Evolutionary conservation across 2,797 vertebrate species (phyloP), one percentile per base, ranked within the genome.

Genomic region (Anguilla marmorata): DNA sequence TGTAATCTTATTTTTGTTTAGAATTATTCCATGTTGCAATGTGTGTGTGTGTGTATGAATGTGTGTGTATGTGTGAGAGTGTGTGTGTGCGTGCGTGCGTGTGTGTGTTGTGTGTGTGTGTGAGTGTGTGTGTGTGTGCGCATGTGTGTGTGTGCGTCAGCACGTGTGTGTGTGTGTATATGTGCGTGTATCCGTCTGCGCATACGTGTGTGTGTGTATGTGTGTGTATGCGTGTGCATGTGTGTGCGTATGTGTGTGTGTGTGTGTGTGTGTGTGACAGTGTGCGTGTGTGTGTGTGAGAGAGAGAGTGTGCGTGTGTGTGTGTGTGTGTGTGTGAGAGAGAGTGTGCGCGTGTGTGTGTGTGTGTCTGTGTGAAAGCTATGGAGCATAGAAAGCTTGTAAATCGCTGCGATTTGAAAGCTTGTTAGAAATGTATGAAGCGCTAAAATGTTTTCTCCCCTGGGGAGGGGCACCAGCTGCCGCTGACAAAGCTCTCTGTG

Each of bases 361-460:
- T 86, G 89, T 86, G 84, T 48, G 80, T 74, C 33, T 85, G 84
- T 92, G 90, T 90, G 87, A 91, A 91, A 94, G 93, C 94, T 94
- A 93, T 94, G 92, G 95, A 96, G 95, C 95, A 93, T 93, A 96
- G 95, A 96, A 96, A 94, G 95, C 96, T 91, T 93, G 96, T 96
- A 97, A 97, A 96, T 91, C 74, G 95, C 95, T 95, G 96, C 96
- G 96, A 98, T 98, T 97, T 97, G 97, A 98, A 97, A 98, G 97
- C 97, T 98, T 97, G 97, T 99, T 98, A 98, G 97, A 97, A 98
- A 99, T 99, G 98, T 98, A 99, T 98, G 97, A 98, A 98, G 98
- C 98, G 97, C 97, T 99, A 98, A 99, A 98, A 98, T 98, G 97
- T 96, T 98, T 97, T 95, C 94, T 97, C 97, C 97, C 97, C 95